Percentiles rank a stretch among this genome's conserved stretches.
phyloP scores from a whole-genome alignment of 2,797 vertebrate genomes.

The Dromococcyx pavoninus region DNA sequence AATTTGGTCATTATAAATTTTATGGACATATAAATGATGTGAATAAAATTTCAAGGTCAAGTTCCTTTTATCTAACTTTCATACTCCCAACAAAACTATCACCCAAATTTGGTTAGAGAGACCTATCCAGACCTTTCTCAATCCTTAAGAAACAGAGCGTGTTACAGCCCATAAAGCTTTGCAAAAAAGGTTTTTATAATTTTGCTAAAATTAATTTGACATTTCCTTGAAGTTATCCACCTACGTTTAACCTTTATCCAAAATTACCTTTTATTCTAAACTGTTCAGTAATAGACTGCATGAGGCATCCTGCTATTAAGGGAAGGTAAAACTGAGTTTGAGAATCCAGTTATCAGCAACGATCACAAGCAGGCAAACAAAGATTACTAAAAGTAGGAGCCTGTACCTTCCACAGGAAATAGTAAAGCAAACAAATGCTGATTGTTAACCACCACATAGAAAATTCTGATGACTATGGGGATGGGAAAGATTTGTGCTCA shows the following conservation, averaged over 20 bases:
- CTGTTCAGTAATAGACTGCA: background rate
- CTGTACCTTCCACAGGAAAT: background rate
- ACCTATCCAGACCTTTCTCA: background rate
- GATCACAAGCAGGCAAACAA: background rate
- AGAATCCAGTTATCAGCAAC: background rate
- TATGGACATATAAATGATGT: background rate
- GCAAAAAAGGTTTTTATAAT: background rate
- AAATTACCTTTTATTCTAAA: constrained; percentile 12
- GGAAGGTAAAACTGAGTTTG: background rate
- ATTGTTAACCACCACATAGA: constrained; percentile 43
- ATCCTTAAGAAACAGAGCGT: background rate
- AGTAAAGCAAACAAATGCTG: constrained; percentile 35
- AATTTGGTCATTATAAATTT: background rate
- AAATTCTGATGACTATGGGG: background rate
- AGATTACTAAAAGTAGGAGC: background rate
- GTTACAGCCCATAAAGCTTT: background rate
- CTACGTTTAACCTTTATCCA: background rate
- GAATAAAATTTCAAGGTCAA: background rate
- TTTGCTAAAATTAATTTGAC: background rate
- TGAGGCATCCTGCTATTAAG: background rate
- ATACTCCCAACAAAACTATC: background rate
- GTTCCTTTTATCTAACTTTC: background rate
- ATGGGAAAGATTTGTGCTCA: background rate
- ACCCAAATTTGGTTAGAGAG: background rate
- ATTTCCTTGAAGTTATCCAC: background rate